A percentile compares a stretch with the other conserved stretches of the same genome.
phyloP scores from a whole-genome alignment of 2,113 vertebrate species.

The Urocitellus parryii region DNA sequence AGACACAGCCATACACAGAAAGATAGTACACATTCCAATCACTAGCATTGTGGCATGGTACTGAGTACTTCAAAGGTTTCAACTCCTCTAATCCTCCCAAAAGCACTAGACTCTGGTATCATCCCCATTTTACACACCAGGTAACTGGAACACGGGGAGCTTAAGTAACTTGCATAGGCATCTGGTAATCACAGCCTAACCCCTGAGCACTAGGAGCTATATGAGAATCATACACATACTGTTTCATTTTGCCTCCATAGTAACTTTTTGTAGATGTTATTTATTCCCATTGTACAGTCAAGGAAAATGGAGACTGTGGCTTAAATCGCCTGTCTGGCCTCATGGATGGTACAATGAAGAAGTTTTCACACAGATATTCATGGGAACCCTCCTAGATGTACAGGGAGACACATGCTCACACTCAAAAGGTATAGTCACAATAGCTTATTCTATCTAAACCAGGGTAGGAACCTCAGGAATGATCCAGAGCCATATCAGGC shows the following conservation, averaged over 20 bases:
- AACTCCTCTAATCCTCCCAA: neutral
- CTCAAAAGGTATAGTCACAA: neutral
- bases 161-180: neutral
- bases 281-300: neutral
- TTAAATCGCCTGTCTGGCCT: neutral
- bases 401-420: neutral
- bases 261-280: neutral
- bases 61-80: neutral
- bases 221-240: neutral
- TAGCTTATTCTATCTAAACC: neutral
- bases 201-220: neutral
- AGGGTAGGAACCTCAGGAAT: neutral
- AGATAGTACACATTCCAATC: conserved; percentile 42
- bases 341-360: neutral
- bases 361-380: neutral
- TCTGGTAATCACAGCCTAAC: neutral
- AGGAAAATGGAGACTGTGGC: neutral
- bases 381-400: neutral
- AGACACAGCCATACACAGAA: neutral
- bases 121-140: neutral
- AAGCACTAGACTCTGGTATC: neutral
- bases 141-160: neutral
- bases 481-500: neutral
- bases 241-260: neutral
- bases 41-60: neutral